A percentile compares a stretch with the other conserved stretches of the same genome.
Conservation (phyloP, 2,797 vertebrate genomes). For the Salarias fasciatus region DNA sequence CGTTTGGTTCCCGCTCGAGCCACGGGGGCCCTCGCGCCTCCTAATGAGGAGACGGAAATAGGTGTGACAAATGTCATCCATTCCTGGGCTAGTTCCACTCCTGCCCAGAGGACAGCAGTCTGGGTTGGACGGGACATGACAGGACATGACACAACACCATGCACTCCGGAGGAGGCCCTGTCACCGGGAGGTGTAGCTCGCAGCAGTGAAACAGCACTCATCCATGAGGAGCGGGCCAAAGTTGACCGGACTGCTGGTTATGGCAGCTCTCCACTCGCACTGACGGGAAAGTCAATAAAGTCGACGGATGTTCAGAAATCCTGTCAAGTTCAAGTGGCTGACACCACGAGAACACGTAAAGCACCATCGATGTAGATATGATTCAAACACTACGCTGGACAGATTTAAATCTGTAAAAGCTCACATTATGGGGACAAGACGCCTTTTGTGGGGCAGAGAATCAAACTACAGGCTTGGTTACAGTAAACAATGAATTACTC, state of each 20-base stretch:
- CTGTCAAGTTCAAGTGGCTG: too few relatives aligned
- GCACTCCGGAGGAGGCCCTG: conserved; percentile 65
- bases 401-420: too few relatives aligned
- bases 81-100: conserved; percentile 46
- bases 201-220: conserved; percentile 57
- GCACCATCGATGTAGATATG: too few relatives aligned
- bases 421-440: too few relatives aligned
- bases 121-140: conserved; percentile 65
- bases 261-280: not conserved
- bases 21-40: conserved; percentile 69
- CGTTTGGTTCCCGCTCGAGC: conserved; percentile 47
- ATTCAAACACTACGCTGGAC: too few relatives aligned
- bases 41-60: conserved; percentile 81
- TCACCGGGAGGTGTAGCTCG: conserved; percentile 47
- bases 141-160: conserved; percentile 70
- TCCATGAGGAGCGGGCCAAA: conserved; percentile 28
- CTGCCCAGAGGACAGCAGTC: conserved; percentile 59
- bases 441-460: too few relatives aligned
- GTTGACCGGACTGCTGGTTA: conserved; percentile 24
- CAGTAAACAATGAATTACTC: too few relatives aligned
- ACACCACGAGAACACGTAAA: too few relatives aligned
- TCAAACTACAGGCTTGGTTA: too few relatives aligned
- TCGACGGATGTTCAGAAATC: too few relatives aligned
- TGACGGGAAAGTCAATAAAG: not conserved
- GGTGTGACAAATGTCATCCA: conserved; percentile 74